Evolutionary conservation across 2,113 vertebrate genomes (phyloP).

Genomic region (Petaurus breviceps): DNA sequence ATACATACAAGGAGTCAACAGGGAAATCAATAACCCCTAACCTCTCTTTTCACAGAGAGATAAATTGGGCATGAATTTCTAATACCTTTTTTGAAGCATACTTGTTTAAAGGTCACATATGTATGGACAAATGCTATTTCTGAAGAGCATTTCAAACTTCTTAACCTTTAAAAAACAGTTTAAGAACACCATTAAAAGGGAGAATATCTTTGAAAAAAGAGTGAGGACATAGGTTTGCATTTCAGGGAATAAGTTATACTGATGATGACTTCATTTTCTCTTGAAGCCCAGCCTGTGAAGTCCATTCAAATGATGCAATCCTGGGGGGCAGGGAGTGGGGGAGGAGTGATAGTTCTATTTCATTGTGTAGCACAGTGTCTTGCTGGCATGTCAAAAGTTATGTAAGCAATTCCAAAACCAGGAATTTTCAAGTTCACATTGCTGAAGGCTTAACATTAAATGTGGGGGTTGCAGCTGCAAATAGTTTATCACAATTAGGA

Average conservation of each 20-base stretch:
- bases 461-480: not conserved
- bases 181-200: slow-evolving; percentile 54
- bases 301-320: slow-evolving; percentile 80
- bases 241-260: slow-evolving; percentile 69
- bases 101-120: not conserved
- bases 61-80: not conserved
- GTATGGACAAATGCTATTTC: not conserved
- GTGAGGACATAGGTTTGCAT: slow-evolving; percentile 64
- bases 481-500: not conserved
- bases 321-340: not conserved
- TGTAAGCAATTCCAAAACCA: slow-evolving; percentile 31
- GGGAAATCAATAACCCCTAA: not conserved
- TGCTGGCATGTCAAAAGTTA: slow-evolving; percentile 54
- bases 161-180: not conserved
- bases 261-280: slow-evolving; percentile 73
- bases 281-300: slow-evolving; percentile 68
- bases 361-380: not conserved
- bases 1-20: not conserved
- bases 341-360: slow-evolving; percentile 25
- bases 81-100: not conserved
- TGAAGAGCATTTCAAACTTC: not conserved
- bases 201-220: slow-evolving; percentile 50
- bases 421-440: not conserved
- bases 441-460: not conserved
- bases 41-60: not conserved